Conservation (phyloP, 2,797 vertebrate species). For the Pseudochirops corinnae region DNA sequence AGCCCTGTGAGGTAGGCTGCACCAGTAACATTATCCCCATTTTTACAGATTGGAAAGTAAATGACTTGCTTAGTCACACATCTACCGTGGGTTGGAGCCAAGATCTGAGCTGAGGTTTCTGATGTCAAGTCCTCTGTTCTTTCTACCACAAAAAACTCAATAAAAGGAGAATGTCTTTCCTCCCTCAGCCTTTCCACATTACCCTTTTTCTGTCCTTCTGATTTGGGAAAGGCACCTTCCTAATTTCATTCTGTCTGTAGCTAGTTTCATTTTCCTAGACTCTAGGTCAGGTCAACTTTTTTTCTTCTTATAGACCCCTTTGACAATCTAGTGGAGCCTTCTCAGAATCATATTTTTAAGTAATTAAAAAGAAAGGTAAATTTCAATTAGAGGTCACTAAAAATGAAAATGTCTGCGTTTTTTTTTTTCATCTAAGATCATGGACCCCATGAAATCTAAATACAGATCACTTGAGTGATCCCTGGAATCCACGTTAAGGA, state of each 20-base stretch:
- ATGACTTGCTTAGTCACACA: conserved; percentile 10
- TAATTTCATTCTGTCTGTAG: not conserved
- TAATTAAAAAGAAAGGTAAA: not conserved
- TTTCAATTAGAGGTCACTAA: not conserved
- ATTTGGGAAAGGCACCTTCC: not conserved
- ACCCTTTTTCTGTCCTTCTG: not conserved
- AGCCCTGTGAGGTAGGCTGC: not conserved
- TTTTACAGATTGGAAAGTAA: conserved; percentile 6
- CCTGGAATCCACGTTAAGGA: not conserved
- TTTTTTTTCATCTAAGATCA: not conserved
- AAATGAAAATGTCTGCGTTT: not conserved
- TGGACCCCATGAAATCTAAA: not conserved
- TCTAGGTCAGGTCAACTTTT: not conserved
- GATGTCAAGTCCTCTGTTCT: not conserved
- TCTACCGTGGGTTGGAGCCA: not conserved
- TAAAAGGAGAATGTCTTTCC: not conserved
- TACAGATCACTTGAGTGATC: not conserved
- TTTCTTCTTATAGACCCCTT: not conserved
- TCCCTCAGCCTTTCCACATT: not conserved
- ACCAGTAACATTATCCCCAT: not conserved
- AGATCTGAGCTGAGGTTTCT: conserved; percentile 10
- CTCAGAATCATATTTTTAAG: not conserved
- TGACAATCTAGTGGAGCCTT: not conserved
- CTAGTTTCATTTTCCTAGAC: not conserved
- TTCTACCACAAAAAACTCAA: not conserved